A percentile compares a stretch with the other conserved stretches of the same genome.
These are phyloP conservation scores for Pachycephus smyrnensis DNA, from an alignment of 2,888 invertebrate genomes.

Conservation along the genomic window DNA sequence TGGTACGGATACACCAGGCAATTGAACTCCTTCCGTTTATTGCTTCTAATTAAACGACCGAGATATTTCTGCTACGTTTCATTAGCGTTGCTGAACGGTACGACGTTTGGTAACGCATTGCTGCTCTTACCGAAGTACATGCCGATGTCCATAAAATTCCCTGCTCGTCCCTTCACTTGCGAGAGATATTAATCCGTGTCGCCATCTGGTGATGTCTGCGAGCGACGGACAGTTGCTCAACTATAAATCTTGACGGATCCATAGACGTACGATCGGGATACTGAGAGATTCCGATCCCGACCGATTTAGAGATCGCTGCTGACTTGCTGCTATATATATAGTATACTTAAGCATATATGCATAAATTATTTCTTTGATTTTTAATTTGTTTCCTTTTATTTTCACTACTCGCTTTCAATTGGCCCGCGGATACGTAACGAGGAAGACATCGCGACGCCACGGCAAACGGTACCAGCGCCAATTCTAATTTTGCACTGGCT, in stretches of 20 bases:
- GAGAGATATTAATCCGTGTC: conserved; percentile 3
- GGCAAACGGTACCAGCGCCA: conserved; percentile 11
- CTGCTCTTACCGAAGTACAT: conserved; percentile 2
- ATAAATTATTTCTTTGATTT: neutral
- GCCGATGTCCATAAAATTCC: conserved; percentile 12
- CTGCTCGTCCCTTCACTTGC: neutral
- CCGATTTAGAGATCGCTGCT: neutral
- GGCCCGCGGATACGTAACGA: neutral
- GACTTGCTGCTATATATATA: neutral
- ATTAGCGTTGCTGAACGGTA: conserved; percentile 55
- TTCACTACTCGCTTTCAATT: neutral
- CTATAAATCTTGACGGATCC: neutral
- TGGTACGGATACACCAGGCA: conserved; percentile 49
- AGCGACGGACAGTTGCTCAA: neutral
- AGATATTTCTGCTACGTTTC: conserved; percentile 64
- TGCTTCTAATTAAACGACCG: conserved; percentile 64
- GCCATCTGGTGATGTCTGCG: neutral
- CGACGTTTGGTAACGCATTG: conserved; percentile 49
- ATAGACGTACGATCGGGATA: neutral
- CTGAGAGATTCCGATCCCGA: neutral
- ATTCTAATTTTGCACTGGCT: conserved; percentile 58
- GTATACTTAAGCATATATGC: neutral
- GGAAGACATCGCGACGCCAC: neutral
- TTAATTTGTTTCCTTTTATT: neutral
- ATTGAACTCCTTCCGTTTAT: conserved; percentile 64